These are phyloP conservation scores for Linnaemya tessellans DNA, from an alignment of 2,888 invertebrate species.

Conservation along the genomic window DNA sequence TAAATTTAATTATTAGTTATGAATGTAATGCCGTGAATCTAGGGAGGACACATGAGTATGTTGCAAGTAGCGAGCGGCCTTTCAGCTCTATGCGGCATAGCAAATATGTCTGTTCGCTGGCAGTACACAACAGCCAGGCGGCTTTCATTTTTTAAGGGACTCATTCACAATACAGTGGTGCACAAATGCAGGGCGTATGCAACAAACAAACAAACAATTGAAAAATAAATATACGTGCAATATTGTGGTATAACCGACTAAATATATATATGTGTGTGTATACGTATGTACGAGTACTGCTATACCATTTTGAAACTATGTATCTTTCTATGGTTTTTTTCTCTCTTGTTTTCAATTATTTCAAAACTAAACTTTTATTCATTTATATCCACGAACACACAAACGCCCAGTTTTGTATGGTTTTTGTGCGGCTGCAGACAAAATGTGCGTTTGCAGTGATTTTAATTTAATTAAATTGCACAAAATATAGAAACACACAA, in stretches of 20 bases:
- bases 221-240: not conserved
- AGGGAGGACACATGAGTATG: not conserved
- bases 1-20: constrained; percentile 75
- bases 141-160: constrained; percentile 15
- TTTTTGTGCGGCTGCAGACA: constrained; percentile 24
- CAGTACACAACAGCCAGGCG: constrained; percentile 14
- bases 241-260: too few relatives aligned
- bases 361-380: constrained; percentile 41
- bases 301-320: constrained; percentile 58
- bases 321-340: constrained; percentile 59
- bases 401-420: constrained; percentile 8
- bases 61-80: constrained; percentile 32
- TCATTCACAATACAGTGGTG: constrained; percentile 19
- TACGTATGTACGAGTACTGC: not conserved
- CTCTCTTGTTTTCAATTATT: constrained; percentile 57
- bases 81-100: constrained; percentile 6
- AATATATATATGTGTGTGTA: not conserved
- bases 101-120: constrained; percentile 1
- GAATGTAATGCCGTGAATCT: constrained; percentile 52
- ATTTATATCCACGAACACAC: constrained; percentile 8
- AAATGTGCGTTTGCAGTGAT: constrained; percentile 62
- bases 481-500: constrained; percentile 24
- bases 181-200: constrained; percentile 45
- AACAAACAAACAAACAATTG: constrained; percentile 21
- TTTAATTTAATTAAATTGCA: constrained; percentile 72